Percentiles rank a stretch among this genome's conserved stretches.
Conservation (phyloP, 2,797 vertebrate genomes). For the Myotis myotis region DNA sequence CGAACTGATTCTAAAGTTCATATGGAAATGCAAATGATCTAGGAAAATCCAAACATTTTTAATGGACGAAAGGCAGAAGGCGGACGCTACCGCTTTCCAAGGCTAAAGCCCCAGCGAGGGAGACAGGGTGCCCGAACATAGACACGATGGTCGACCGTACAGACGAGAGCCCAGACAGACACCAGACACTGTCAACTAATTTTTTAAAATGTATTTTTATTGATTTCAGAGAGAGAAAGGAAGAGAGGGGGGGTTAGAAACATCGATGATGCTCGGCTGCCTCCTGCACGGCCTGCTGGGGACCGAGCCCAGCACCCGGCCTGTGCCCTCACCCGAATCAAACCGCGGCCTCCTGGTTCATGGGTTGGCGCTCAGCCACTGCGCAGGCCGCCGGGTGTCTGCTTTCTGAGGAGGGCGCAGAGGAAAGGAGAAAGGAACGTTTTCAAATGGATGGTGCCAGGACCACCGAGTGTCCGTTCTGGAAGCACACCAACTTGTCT, state of each 20-base stretch:
- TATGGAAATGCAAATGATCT: background rate
- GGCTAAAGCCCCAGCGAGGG: background rate
- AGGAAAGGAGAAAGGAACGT: background rate
- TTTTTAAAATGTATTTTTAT: background rate
- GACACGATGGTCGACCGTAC: background rate
- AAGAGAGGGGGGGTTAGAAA: too few relatives aligned
- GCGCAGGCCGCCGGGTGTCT: too few relatives aligned
- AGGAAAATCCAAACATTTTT: background rate
- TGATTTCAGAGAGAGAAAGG: too few relatives aligned
- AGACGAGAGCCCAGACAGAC: background rate
- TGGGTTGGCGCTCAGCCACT: too few relatives aligned
- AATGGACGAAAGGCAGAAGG: background rate
- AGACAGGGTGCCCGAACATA: accelerated
- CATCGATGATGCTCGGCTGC: too few relatives aligned
- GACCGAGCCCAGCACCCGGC: too few relatives aligned
- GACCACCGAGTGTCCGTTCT: background rate
- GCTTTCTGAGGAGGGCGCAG: background rate
- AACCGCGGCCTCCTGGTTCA: too few relatives aligned
- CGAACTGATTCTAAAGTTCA: too few relatives aligned
- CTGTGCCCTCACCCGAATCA: too few relatives aligned
- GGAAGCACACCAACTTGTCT: background rate
- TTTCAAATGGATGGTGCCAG: background rate
- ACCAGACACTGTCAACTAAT: accelerated
- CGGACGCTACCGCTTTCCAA: background rate
- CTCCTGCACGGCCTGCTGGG: too few relatives aligned